These are phyloP conservation scores for Pelosia muscerda DNA, from an alignment of 2,888 invertebrate species.

Conservation along the genomic window DNA sequence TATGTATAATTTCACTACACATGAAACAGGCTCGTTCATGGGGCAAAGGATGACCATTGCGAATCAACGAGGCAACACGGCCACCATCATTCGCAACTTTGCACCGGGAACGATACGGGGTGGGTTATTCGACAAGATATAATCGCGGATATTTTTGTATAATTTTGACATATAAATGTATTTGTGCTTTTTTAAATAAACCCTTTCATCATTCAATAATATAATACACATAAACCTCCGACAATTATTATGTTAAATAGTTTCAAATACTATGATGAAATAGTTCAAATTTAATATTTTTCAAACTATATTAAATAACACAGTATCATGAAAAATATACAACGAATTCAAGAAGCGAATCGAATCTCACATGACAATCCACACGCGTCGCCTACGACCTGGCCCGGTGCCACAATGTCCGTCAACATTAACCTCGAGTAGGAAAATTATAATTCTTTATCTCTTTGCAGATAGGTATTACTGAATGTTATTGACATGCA, in stretches of 20 bases:
- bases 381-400: conserved; percentile 57
- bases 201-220: too few species aligned
- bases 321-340: conserved; percentile 38
- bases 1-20: too few species aligned
- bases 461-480: conserved; percentile 22
- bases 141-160: too few species aligned
- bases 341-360: conserved; percentile 52
- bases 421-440: conserved; percentile 57
- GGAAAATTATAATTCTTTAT: conserved; percentile 54
- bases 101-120: too few species aligned
- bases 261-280: neutral
- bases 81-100: too few species aligned
- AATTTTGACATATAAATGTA: too few species aligned
- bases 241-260: neutral
- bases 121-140: too few species aligned
- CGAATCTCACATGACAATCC: conserved; percentile 47
- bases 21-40: too few species aligned
- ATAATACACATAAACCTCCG: too few species aligned
- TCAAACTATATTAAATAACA: conserved; percentile 24
- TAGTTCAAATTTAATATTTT: conserved; percentile 19
- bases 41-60: too few species aligned
- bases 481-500: neutral
- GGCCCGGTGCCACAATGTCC: conserved; percentile 58
- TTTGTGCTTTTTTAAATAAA: too few species aligned
- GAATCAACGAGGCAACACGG: too few species aligned